Evolutionary conservation across 2,888 invertebrate species (phyloP).

Genomic region (Lithophane semibrunnea): DNA sequence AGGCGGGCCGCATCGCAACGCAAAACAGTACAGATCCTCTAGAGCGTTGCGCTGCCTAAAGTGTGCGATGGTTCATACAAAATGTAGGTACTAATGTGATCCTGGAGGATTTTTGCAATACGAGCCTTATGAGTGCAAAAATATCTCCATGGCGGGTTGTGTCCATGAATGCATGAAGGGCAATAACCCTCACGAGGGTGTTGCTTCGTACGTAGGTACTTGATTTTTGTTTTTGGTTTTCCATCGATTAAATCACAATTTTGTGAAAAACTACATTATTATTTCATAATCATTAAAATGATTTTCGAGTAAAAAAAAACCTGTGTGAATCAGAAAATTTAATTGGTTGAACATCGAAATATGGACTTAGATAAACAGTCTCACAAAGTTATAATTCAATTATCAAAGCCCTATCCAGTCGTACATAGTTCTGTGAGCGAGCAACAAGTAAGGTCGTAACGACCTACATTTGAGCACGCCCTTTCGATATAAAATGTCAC

Average conservation of each 20-base stretch:
- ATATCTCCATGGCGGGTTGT: background rate
- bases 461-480: slow-evolving; percentile 72
- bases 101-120: background rate
- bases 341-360: background rate
- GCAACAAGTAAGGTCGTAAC: slow-evolving; percentile 67
- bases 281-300: background rate
- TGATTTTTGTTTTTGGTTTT: background rate
- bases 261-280: background rate
- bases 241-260: background rate
- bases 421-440: slow-evolving; percentile 32
- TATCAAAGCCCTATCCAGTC: slow-evolving; percentile 22
- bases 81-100: background rate
- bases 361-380: background rate
- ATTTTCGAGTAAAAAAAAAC: background rate
- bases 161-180: background rate
- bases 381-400: background rate
- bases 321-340: background rate
- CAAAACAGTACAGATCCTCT: too few species aligned
- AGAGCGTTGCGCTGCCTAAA: too few species aligned
- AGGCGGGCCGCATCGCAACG: background rate
- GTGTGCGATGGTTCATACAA: background rate
- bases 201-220: background rate
- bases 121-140: background rate
- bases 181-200: background rate
- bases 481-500: slow-evolving; percentile 69